A percentile compares a stretch with the other conserved stretches of the same genome.
These are phyloP conservation scores for Lasiurus borealis DNA, from an alignment of 2,113 vertebrate species.

Conservation along the genomic window DNA sequence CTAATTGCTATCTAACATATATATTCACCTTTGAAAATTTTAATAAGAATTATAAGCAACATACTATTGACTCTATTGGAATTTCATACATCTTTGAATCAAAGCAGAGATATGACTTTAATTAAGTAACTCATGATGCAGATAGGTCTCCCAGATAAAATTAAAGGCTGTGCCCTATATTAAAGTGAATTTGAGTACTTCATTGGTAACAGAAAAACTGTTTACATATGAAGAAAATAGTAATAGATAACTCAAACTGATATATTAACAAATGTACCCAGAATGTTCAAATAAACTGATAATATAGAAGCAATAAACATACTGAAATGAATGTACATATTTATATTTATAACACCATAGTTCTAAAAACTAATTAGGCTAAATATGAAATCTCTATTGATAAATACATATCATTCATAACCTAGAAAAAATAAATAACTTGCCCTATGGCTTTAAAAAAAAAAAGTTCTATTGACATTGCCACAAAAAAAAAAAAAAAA, in stretches of 20 bases:
- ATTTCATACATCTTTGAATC: conserved; percentile 62
- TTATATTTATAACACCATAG: neutral
- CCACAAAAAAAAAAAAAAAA: too few relatives aligned
- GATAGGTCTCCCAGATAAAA: neutral
- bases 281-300: conserved; percentile 16
- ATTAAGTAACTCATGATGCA: conserved; percentile 51
- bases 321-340: neutral
- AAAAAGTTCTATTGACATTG: too few relatives aligned
- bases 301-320: neutral
- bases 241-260: neutral
- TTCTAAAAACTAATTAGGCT: conserved; percentile 8
- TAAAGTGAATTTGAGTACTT: conserved; percentile 51
- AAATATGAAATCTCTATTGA: neutral
- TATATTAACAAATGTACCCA: neutral
- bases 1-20: conserved; percentile 44
- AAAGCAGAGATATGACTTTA: conserved; percentile 60
- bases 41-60: conserved; percentile 30
- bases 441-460: neutral
- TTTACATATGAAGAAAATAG: conserved; percentile 48
- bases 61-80: conserved; percentile 51
- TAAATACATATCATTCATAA: neutral
- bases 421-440: neutral
- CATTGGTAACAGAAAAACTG: conserved; percentile 46
- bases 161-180: conserved; percentile 40
- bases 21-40: conserved; percentile 48